phyloP scores from a whole-genome alignment of 2,113 vertebrate species.

The Calidris pygmaea region DNA sequence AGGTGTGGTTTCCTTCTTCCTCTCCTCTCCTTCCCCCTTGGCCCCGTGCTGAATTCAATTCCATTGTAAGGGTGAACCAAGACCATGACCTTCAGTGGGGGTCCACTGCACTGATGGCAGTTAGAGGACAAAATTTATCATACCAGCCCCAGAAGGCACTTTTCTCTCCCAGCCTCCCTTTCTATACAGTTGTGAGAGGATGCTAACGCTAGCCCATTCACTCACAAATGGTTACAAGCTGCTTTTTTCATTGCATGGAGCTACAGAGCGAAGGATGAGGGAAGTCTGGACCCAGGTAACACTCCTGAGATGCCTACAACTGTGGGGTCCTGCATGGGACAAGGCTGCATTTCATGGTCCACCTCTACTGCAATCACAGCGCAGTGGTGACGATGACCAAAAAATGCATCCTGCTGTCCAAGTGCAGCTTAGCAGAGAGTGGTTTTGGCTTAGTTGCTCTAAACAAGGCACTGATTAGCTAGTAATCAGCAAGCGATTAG shows the following conservation, averaged over 20 bases:
- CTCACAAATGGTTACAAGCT: not conserved
- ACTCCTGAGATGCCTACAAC: not conserved
- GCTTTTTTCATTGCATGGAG: not conserved
- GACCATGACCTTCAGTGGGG: not conserved
- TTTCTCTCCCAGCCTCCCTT: not conserved
- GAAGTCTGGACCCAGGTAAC: not conserved
- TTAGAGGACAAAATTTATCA: not conserved
- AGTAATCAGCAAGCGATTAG: conserved; percentile 77
- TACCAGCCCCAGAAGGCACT: accelerated
- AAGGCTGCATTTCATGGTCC: not conserved
- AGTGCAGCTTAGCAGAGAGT: conserved; percentile 63
- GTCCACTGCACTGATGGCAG: accelerated
- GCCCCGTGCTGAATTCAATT: not conserved
- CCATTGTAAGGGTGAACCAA: not conserved
- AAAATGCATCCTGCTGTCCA: conserved; percentile 51
- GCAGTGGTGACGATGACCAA: not conserved
- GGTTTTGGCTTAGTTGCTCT: conserved; percentile 69
- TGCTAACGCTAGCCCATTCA: accelerated
- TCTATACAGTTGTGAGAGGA: not conserved
- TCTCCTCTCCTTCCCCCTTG: not conserved
- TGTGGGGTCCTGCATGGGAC: not conserved
- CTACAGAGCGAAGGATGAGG: not conserved
- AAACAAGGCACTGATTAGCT: conserved; percentile 79
- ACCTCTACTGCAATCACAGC: not conserved
- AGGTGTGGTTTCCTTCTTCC: not conserved